These are phyloP conservation scores for Sialia sialis DNA, from an alignment of 2,113 vertebrate species.

Conservation along the genomic window DNA sequence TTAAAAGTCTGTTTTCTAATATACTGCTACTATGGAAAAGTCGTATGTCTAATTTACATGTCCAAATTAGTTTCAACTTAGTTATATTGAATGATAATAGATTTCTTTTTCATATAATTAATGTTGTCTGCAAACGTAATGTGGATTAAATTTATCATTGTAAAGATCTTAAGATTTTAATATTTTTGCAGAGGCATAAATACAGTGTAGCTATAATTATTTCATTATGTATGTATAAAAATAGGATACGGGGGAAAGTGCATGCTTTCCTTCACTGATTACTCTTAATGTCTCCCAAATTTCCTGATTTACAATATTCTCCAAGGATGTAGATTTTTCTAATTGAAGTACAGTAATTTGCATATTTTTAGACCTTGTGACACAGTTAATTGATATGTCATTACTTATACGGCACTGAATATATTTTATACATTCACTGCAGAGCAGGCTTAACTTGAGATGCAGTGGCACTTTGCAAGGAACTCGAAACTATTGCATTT, in stretches of 20 bases:
- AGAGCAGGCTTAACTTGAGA: constrained; percentile 59
- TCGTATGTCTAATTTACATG: constrained; percentile 80
- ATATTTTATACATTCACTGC: constrained; percentile 72
- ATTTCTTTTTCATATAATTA: constrained; percentile 85
- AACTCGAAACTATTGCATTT: constrained; percentile 26
- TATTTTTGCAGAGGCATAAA: constrained; percentile 81
- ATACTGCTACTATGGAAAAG: constrained; percentile 54
- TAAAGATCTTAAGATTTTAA: constrained; percentile 83
- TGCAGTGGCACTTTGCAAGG: constrained; percentile 63
- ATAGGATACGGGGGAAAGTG: constrained; percentile 78
- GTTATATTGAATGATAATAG: constrained; percentile 80
- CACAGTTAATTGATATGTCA: constrained; percentile 84
- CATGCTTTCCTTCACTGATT: constrained; percentile 84
- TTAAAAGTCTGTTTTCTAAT: constrained; percentile 49
- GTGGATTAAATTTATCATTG: constrained; percentile 81
- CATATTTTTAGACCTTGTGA: constrained; percentile 86
- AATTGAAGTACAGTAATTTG: constrained; percentile 86
- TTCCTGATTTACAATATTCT: constrained; percentile 87
- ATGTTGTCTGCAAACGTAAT: constrained; percentile 80
- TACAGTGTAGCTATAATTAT: constrained; percentile 82
- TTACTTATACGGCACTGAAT: constrained; percentile 77
- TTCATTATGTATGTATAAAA: constrained; percentile 86
- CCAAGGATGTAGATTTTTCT: constrained; percentile 84
- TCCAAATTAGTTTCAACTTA: constrained; percentile 84
- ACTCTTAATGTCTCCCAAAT: constrained; percentile 86